These are phyloP conservation scores for Calypte anna DNA, from an alignment of 2,113 vertebrate genomes.

Conservation along the genomic window DNA sequence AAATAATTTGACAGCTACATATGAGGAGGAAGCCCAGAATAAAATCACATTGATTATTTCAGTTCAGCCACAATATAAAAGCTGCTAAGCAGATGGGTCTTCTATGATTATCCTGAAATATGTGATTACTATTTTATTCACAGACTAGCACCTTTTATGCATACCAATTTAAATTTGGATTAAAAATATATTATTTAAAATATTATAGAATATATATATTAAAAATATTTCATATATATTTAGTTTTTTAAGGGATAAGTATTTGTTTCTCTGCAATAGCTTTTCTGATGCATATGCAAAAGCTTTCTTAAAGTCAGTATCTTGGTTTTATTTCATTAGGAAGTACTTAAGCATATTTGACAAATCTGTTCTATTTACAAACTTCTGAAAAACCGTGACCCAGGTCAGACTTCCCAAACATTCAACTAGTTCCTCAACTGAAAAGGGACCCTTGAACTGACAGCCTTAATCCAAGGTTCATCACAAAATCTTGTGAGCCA, in stretches of 20 bases:
- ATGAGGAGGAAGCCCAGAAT: neutral
- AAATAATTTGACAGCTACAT: neutral
- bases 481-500: neutral
- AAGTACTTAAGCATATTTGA: neutral
- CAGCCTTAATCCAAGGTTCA: neutral
- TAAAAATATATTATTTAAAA: neutral
- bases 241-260: neutral
- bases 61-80: neutral
- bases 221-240: neutral
- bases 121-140: neutral
- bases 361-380: neutral
- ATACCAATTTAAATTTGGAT: neutral
- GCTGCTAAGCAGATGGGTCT: neutral
- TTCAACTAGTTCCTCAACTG: neutral
- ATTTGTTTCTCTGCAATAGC: neutral
- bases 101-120: neutral
- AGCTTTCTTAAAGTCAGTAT: neutral
- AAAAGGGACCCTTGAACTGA: neutral
- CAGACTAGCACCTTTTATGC: neutral
- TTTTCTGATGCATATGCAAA: neutral
- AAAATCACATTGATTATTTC: neutral
- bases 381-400: neutral
- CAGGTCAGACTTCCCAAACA: neutral
- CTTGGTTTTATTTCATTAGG: neutral
- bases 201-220: no score